Base-by-base conservation (phyloP, 2,888 invertebrate genomes). In the Coleophora deauratella region DNA sequence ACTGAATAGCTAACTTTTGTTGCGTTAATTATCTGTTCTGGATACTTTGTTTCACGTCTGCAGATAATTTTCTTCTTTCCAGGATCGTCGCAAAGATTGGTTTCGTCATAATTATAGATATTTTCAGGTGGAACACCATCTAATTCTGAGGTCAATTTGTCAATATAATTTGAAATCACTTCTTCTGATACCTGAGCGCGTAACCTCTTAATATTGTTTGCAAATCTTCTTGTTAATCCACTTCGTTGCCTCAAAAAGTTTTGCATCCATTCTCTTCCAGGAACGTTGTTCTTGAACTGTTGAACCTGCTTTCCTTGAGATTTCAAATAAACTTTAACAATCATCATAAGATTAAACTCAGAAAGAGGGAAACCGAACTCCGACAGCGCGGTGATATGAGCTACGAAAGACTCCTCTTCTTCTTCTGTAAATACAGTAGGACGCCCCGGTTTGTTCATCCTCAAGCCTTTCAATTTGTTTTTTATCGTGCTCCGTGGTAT, bases 61-160 rank as follows among this genome's bases (percentile, higher is more conserved):
- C 38, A 43, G 9, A 51, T 38, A 38, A 48, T 48, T 47, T 44
- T 50, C 43, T 43, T 31, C 27, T 28, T 46, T 10, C 47, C 47
- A 1, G 47, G 50, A 27, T 50, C 46, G 9, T 50, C 50, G 11
- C 27, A 10, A 2, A 50, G 34, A 15, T 46, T 50, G 9, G 40
- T 47, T 30, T 50, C 46, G n/a, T 50, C 47, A 30, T 46, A 48
- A 33, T 46, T 50, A 10, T 42, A 43, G 10, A 47, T 40, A 31
- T 48, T 48, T 30, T 42, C 38, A 9, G 47, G 4, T 0, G 45
- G 41, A 13, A 45, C 30, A 11, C 12, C 15, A 28, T 42, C 38
- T 12, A 40, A 21, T 33, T 46, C 44, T 32, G 8, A 27, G 1
- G 9, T 14, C 0, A 48, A 2, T 31, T 45, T 46, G 28, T 42